Base-by-base conservation (phyloP, 2,888 invertebrate species). In the Pandemis heparana region DNA sequence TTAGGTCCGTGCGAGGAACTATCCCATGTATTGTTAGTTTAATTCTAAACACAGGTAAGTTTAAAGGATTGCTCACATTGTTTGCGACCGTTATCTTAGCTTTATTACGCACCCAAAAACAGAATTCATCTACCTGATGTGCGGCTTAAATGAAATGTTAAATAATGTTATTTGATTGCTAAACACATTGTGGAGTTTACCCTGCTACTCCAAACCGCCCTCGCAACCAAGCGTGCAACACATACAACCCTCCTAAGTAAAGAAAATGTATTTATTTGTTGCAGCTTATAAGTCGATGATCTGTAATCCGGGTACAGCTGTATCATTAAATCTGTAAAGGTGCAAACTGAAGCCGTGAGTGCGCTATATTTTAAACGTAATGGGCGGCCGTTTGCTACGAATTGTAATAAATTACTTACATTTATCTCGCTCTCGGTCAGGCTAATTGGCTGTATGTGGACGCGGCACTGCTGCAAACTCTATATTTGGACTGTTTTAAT, bases 321-420 rank as follows among this genome's bases (percentile, higher is more conserved):
- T 78, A 79, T 79, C 82, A 83, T 82, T 85, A 84, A 84, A 80
- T 86, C 81, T 81, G 79, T 81, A 80, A 79, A 85, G 83, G 81
- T 80, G 80, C 79, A 82, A 80, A 79, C 77, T 80, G 77, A 78
- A 74, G 78, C 85, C 85, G 85, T 80, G 83, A 89, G 88, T 85
- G 85, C 85, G 89, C 88, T 85, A 89, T 90, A 89, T 89, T 91
- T 92, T 88, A 89, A 88, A 87, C 83, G 87, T 89, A 91, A 91
- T 89, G 88, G 88, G 79, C 85, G 87, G 88, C 85, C 84, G 86
- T 84, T 87, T 80, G 85, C 83, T 80, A 82, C 83, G 85, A 87
- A 88, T 87, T 83, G 86, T 87, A 88, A 91, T 90, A 89, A 89
- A 92, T 92, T 88, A 89, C 89, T 86, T 84, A 85, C 92, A 91